Conservation (phyloP, 35 echinoderm and acorn worm species). For the Hemicentrotus pulcherrimus region DNA sequence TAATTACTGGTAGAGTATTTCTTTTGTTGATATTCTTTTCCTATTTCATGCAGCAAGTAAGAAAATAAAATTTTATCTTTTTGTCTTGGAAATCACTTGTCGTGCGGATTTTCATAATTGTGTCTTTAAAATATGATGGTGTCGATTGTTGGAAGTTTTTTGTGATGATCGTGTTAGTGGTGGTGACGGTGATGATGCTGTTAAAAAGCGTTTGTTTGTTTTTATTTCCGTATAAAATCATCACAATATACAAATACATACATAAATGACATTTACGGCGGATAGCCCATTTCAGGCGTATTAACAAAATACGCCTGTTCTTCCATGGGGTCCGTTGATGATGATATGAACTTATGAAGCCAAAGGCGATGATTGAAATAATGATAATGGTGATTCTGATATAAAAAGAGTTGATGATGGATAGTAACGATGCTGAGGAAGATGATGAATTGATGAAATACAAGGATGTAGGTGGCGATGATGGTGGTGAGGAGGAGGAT, state of each 20-base stretch:
- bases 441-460: slow-evolving; percentile 28
- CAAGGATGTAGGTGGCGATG: not conserved
- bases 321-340: no score
- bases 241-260: no score
- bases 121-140: not conserved
- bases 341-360: no score
- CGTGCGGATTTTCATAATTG: not conserved
- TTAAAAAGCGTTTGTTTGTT: no score
- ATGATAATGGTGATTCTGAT: not conserved
- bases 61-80: slow-evolving; percentile 40
- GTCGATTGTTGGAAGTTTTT: not conserved
- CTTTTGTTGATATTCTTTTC: not conserved
- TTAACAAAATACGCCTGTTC: no score
- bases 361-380: not conserved
- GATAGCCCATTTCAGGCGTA: no score
- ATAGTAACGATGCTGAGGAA: slow-evolving; percentile 44
- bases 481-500: not conserved
- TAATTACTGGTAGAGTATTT: not conserved
- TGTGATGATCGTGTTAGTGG: slow-evolving; percentile 29
- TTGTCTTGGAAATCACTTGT: not conserved
- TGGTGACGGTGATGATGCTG: slow-evolving; percentile 38
- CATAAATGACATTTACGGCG: no score
- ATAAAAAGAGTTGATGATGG: not conserved
- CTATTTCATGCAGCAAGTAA: not conserved
- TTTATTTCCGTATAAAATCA: no score